Conservation (phyloP, 2,888 invertebrate species). For the Unio delphinus region DNA sequence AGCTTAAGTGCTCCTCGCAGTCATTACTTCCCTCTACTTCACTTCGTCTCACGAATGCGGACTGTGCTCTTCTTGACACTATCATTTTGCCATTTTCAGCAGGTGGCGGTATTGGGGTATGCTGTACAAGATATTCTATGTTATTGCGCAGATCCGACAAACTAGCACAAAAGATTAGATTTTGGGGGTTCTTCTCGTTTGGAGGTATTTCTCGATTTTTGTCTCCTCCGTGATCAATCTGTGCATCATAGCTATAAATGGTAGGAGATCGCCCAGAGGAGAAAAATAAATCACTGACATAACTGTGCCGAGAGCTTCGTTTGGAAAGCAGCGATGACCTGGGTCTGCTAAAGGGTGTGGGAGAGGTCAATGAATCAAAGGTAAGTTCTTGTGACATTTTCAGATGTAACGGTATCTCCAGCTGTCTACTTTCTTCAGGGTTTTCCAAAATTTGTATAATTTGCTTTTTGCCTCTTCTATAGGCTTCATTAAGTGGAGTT, state of each 20-base stretch:
- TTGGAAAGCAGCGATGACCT: constrained; percentile 28
- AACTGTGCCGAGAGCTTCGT: constrained; percentile 28
- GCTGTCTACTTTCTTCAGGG: constrained; percentile 28
- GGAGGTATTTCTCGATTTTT: constrained; percentile 27
- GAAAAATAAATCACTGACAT: constrained; percentile 21
- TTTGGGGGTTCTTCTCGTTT: constrained; percentile 42
- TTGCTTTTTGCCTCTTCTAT: constrained; percentile 26
- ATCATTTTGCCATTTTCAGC: constrained; percentile 7
- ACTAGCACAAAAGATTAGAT: constrained; percentile 53
- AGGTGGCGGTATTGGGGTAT: constrained; percentile 15
- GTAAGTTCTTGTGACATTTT: constrained; percentile 16
- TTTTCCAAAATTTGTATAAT: constrained; percentile 37
- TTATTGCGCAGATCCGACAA: constrained; percentile 56
- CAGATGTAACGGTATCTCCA: constrained; percentile 26
- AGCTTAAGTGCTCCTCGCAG: constrained; percentile 27
- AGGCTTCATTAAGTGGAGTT: constrained; percentile 45
- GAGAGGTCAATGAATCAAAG: constrained; percentile 18
- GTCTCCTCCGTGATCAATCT: constrained; percentile 11
- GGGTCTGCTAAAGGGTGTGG: constrained; percentile 21
- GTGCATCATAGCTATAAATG: constrained; percentile 24
- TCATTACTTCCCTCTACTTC: constrained; percentile 18
- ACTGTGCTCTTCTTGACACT: constrained; percentile 32
- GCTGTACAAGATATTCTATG: constrained; percentile 56
- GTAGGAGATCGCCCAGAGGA: constrained; percentile 24
- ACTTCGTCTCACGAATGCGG: constrained; percentile 30